phyloP scores from a whole-genome alignment of 2,888 invertebrate species.

The Pollenia amentaria region DNA sequence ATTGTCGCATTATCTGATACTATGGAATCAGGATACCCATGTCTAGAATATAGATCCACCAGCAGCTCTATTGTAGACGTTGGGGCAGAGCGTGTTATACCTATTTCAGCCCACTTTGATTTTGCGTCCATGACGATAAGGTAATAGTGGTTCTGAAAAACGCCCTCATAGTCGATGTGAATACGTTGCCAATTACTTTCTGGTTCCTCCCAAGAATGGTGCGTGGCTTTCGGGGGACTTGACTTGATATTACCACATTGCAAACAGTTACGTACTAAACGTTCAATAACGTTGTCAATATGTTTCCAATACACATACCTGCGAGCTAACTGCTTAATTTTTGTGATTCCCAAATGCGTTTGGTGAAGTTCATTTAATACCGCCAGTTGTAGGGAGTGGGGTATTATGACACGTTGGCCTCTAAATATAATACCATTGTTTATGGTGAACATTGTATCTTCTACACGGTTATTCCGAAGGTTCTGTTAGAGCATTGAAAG shows the following conservation, averaged over 20 bases:
- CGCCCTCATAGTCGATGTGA: conserved; percentile 22
- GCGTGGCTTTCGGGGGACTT: conserved; percentile 37
- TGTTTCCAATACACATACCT: conserved; percentile 78
- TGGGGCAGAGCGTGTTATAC: conserved; percentile 38
- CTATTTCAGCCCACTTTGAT: conserved; percentile 66
- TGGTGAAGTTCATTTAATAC: conserved; percentile 74
- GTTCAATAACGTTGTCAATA: conserved; percentile 78
- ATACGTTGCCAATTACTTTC: conserved; percentile 61
- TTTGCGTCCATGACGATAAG: conserved; percentile 51
- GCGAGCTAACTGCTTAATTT: conserved; percentile 73
- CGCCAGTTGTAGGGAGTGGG: conserved; percentile 52
- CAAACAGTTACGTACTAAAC: conserved; percentile 64
- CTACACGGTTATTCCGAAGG: conserved; percentile 49
- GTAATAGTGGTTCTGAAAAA: conserved; percentile 51
- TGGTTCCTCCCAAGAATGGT: conserved; percentile 63
- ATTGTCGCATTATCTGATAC: conserved; percentile 64
- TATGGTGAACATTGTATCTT: conserved; percentile 62
- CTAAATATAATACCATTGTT: conserved; percentile 69
- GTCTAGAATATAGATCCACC: conserved; percentile 50
- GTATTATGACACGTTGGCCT: conserved; percentile 75
- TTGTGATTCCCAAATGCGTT: too few species aligned
- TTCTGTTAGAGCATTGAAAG: conserved; percentile 31
- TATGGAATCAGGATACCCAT: conserved; percentile 37
- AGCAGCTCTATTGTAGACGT: conserved; percentile 65
- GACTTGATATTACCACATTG: conserved; percentile 7